Base-by-base conservation (phyloP, 92 coral and sea anemone genomes). In the Porites divaricata region DNA sequence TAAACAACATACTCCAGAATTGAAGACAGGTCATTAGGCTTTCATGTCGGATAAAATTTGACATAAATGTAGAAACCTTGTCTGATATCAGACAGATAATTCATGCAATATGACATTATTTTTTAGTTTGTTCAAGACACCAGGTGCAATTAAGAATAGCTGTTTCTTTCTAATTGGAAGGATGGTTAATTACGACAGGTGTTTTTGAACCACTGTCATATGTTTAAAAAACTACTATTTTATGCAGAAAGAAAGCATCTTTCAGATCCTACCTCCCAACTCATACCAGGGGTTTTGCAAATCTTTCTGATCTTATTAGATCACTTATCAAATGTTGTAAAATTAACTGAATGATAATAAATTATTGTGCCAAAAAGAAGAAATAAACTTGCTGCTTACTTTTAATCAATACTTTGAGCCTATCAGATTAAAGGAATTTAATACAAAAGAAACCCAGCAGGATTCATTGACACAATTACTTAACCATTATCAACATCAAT, bases 1-100 rank as follows among this genome's bases (percentile, higher is more conserved):
- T 75, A 80, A 91, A 91, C 23, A 88, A 65, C 94, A 91, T 91
- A 25, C 68, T 76, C 65, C 67, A 54, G 11, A 9, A 22, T 48
- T 14, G 41, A 72, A 9, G 62, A 73, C 23, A 72, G 23, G 25
- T 72, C 79, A 72, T 82, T 49, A 58, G 72, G 51, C 7, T 74
- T 17, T 75, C 51, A 72, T 17, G 25, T 2, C 11, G 45, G 71
- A 50, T 54, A 62, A 59, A 71, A 41, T 35, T 35, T 81, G 53
- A 63, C 15, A 17, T 19, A 51, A 59, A 56, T 26, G 56, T 54
- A 23, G 63, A 63, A 62, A 72, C 59, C 72, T 48, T 72, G 63
- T 5, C 71, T 59, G 24, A 82, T 45, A 57, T 71, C 58, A 56
- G 62, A 61, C 71, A 15, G 69, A 53, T 63, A 80, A 80, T 80